Percentiles rank a stretch among this genome's conserved stretches.
Evolutionary conservation across 2,113 vertebrate genomes (phyloP).

Genomic region (Monopterus albus): DNA sequence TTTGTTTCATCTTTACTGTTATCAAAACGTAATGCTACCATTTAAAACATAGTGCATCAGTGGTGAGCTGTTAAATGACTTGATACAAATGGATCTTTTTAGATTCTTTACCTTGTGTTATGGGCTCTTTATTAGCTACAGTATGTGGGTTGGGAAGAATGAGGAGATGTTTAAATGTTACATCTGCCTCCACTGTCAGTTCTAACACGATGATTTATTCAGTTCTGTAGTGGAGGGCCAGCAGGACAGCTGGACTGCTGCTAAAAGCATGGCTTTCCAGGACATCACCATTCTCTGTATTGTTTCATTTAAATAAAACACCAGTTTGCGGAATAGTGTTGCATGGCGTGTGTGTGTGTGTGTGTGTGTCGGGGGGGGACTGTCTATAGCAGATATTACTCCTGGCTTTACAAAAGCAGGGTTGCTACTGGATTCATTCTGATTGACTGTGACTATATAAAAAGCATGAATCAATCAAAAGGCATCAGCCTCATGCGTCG

Average conservation of each 20-base stretch:
- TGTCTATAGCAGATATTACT: too few species aligned
- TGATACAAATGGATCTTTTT: not conserved
- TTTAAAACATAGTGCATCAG: not conserved
- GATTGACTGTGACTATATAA: conserved; percentile 36
- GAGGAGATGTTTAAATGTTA: conserved; percentile 5
- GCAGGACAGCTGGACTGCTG: conserved; percentile 17
- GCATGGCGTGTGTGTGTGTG: conserved; percentile 58
- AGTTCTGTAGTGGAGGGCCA: conserved; percentile 10
- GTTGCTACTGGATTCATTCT: conserved; percentile 6
- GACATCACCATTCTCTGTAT: not conserved
- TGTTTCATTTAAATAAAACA: conserved; percentile 19
- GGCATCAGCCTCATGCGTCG: conserved; percentile 17
- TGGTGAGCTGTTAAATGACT: conserved; percentile 9
- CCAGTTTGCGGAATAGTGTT: conserved; percentile 1
- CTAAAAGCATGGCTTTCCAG: conserved; percentile 5
- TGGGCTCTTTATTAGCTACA: not conserved
- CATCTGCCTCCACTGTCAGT: conserved; percentile 14
- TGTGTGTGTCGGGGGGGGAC: too few species aligned
- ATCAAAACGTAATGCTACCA: not conserved
- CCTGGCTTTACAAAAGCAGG: conserved; percentile 35
- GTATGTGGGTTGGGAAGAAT: not conserved
- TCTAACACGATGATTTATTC: conserved; percentile 27
- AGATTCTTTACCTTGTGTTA: not conserved
- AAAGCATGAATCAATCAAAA: conserved; percentile 23
- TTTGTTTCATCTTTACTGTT: not conserved